phyloP scores from a whole-genome alignment of 2,113 vertebrate genomes.

The Chloropsis cyanopogon region DNA sequence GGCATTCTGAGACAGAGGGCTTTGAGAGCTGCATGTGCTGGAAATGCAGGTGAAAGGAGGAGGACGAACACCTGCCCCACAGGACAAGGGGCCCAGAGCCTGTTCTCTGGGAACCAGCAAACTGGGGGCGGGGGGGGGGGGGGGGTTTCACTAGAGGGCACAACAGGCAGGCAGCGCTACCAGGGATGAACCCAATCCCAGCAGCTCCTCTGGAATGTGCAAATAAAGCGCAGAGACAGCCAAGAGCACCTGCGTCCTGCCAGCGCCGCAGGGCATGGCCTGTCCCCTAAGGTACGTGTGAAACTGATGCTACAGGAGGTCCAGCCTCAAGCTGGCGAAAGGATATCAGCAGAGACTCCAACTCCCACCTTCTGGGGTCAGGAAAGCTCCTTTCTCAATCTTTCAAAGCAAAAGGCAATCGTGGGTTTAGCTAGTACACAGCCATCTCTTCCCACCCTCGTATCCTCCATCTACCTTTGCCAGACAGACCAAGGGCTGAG shows the following conservation, averaged over 20 bases:
- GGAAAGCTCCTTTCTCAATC: not conserved
- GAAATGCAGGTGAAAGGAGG: not conserved
- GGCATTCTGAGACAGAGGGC: not conserved
- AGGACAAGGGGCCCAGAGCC: not conserved
- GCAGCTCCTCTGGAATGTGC: conserved; percentile 16
- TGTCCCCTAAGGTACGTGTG: not conserved
- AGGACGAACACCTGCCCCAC: not conserved
- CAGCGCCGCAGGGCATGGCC: not conserved
- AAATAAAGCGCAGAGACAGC: not conserved
- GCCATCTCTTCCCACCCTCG: not conserved
- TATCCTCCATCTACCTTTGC: not conserved
- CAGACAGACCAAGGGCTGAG: not conserved
- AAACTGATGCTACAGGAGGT: not conserved
- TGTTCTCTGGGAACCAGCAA: not conserved
- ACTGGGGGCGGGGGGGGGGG: too few relatives aligned
- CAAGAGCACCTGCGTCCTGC: not conserved
- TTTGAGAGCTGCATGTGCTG: not conserved
- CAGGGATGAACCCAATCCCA: not conserved
- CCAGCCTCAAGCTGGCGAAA: conserved; percentile 10
- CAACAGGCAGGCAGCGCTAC: not conserved
- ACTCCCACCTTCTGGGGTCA: not conserved
- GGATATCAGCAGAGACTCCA: not conserved
- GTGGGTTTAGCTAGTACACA: not conserved
- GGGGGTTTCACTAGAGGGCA: not conserved
- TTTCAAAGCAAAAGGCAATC: not conserved